A percentile compares a stretch with the other conserved stretches of the same genome.
These are phyloP conservation scores for Pseudopipra pipra DNA, from an alignment of 2,113 vertebrate genomes.

Conservation along the genomic window DNA sequence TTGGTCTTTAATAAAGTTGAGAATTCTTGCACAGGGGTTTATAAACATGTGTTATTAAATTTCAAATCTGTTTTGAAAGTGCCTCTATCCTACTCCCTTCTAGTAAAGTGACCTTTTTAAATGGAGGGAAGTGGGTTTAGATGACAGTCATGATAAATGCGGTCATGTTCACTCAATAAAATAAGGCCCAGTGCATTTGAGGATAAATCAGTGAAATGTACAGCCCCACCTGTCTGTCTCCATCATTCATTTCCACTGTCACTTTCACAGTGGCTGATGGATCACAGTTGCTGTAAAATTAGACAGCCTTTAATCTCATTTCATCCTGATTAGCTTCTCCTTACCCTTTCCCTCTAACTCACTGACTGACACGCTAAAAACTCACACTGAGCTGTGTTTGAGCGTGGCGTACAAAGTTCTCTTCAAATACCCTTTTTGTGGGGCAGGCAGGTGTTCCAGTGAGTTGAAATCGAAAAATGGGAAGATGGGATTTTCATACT, in stretches of 20 bases:
- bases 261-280: conserved; percentile 97
- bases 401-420: conserved; percentile 79
- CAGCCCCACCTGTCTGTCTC: conserved; percentile 99
- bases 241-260: conserved; percentile 99
- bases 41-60: conserved; percentile 78
- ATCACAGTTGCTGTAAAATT: conserved; percentile 99
- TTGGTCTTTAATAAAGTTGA: conserved; percentile 69
- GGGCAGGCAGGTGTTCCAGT: conserved; percentile 51
- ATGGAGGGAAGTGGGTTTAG: conserved; percentile 98
- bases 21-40: conserved; percentile 66
- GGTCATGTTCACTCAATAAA: conserved; percentile 99
- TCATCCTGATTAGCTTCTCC: conserved; percentile 97
- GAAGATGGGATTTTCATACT: neutral
- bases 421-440: conserved; percentile 71
- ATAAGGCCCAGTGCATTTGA: conserved; percentile 97
- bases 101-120: conserved; percentile 97
- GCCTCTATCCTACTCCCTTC: conserved; percentile 82
- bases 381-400: conserved; percentile 75
- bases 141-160: conserved; percentile 99
- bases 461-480: conserved; percentile 25
- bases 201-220: conserved; percentile 99
- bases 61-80: conserved; percentile 81
- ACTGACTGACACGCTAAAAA: conserved; percentile 92
- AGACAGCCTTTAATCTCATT: conserved; percentile 99
- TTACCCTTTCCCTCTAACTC: conserved; percentile 93